phyloP scores from a whole-genome alignment of 2,797 vertebrate species.

The Otus scops region DNA sequence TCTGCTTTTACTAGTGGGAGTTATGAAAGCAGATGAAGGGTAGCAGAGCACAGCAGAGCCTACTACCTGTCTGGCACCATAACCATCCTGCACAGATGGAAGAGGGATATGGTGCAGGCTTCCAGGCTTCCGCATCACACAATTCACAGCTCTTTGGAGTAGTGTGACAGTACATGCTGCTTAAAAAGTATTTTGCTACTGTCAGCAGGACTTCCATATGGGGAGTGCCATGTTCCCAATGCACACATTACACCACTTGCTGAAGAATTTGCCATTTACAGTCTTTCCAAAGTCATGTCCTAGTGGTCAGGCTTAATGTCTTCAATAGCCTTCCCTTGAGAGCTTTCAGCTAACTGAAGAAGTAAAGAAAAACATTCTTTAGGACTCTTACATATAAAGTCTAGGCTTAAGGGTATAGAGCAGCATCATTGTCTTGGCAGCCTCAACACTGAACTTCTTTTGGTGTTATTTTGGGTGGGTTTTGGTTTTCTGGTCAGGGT shows the following conservation, averaged over 20 bases:
- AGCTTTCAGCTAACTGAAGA: background rate
- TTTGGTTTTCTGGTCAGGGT: background rate
- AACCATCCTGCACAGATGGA: conserved; percentile 1
- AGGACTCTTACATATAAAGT: background rate
- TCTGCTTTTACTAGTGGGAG: conserved; percentile 35
- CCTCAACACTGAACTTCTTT: background rate
- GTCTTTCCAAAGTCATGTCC: background rate
- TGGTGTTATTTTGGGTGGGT: background rate
- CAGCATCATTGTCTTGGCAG: background rate
- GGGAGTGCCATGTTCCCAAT: background rate
- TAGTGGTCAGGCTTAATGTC: background rate
- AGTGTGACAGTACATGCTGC: background rate
- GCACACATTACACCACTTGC: background rate
- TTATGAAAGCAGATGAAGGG: conserved; percentile 48
- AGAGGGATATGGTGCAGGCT: background rate
- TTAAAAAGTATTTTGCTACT: background rate
- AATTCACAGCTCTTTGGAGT: background rate
- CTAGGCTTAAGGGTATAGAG: background rate
- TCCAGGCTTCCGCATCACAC: background rate
- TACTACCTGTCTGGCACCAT: conserved; percentile 44
- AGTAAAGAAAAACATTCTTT: background rate
- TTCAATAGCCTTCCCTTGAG: background rate
- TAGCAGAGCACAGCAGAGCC: conserved; percentile 26
- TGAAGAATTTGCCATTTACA: background rate
- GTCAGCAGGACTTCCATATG: background rate